Conservation (phyloP, 2,113 vertebrate genomes). For the Tragelaphus imberbis region DNA sequence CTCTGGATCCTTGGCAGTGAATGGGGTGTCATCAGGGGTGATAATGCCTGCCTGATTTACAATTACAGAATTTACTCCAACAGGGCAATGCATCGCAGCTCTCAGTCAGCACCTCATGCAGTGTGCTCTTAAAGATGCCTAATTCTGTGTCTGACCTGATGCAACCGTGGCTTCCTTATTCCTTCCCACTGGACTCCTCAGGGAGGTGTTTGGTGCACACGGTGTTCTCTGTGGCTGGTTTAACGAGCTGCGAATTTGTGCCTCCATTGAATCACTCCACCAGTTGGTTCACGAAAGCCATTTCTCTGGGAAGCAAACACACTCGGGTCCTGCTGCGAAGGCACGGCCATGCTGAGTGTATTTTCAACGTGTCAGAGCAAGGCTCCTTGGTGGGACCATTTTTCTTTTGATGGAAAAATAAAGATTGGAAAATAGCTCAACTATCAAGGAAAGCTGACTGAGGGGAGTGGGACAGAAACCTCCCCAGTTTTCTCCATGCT, state of each 20-base stretch:
- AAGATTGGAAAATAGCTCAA: neutral
- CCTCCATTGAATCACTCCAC: fast-evolving
- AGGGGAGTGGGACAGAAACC: fast-evolving
- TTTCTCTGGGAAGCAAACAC: neutral
- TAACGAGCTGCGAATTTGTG: neutral
- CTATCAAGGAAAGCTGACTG: neutral
- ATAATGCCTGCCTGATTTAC: neutral
- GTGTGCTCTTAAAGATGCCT: neutral
- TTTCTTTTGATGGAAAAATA: neutral
- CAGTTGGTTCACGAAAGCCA: neutral
- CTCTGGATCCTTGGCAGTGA: fast-evolving
- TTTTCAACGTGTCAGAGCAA: neutral
- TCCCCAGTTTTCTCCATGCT: fast-evolving
- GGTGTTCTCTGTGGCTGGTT: neutral
- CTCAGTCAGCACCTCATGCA: neutral
- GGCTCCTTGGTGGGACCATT: neutral
- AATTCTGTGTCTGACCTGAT: neutral
- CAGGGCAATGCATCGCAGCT: fast-evolving
- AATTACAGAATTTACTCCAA: neutral
- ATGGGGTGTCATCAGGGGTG: neutral
- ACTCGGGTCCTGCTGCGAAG: neutral
- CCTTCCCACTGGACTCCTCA: neutral
- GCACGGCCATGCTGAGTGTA: neutral
- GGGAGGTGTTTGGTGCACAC: neutral
- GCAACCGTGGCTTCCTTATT: fast-evolving